Conservation (phyloP, 2,797 vertebrate genomes). For the Sternotherus odoratus region DNA sequence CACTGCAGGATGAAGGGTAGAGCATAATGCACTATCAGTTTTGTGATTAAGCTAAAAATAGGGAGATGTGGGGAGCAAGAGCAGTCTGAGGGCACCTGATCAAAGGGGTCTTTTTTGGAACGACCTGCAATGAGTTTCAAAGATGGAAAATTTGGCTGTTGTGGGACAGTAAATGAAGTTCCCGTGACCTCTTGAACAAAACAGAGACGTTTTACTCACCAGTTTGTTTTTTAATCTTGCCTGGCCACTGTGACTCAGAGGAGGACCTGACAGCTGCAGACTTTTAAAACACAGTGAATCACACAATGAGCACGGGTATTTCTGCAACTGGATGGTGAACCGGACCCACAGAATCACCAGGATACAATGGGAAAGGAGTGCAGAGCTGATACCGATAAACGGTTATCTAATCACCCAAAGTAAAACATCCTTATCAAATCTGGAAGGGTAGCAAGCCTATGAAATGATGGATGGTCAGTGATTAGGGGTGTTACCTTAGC, state of each 20-base stretch:
- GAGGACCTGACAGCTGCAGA: background rate
- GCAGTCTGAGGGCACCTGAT: background rate
- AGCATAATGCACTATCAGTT: background rate
- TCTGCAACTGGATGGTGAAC: conserved; percentile 15
- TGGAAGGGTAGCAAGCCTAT: background rate
- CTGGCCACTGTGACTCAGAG: background rate
- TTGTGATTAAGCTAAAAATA: background rate
- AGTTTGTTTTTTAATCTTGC: background rate
- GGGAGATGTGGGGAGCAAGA: background rate
- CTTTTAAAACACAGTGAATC: background rate
- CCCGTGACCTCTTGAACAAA: background rate
- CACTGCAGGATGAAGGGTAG: fast-evolving
- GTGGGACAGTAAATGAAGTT: background rate
- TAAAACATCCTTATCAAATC: background rate
- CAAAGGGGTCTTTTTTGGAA: background rate
- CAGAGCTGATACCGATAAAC: background rate
- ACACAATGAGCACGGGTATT: background rate
- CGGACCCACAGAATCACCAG: background rate
- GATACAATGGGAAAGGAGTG: background rate
- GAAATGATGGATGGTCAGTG: conserved; percentile 18
- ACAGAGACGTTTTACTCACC: fast-evolving
- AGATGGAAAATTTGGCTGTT: background rate
- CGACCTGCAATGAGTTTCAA: background rate
- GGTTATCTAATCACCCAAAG: conserved; percentile 2
- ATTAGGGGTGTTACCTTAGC: background rate